phyloP scores from a whole-genome alignment of 2,113 vertebrate genomes.

The Cricetomys ansorgei region DNA sequence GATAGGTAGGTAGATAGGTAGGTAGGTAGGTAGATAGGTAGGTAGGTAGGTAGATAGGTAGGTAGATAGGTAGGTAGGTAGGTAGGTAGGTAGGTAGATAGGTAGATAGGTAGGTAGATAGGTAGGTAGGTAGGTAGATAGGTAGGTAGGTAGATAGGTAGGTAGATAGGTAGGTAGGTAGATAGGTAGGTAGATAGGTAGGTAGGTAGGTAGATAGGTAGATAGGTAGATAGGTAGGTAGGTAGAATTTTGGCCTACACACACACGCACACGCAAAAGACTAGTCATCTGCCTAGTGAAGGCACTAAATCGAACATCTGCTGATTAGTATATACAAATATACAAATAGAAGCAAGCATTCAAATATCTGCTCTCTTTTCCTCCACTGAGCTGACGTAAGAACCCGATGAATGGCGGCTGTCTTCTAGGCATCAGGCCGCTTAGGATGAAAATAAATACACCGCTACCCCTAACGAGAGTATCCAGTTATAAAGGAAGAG shows the following conservation, averaged over 20 bases:
- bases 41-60: too few species aligned
- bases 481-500: slow-evolving; percentile 13
- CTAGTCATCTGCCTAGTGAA: background rate
- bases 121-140: background rate
- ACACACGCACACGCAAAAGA: background rate
- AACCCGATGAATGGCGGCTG: background rate
- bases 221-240: background rate
- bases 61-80: too few species aligned
- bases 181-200: too few species aligned
- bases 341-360: background rate
- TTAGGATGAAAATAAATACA: slow-evolving; percentile 46
- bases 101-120: background rate
- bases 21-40: background rate
- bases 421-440: background rate
- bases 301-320: background rate
- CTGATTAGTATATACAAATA: slow-evolving; percentile 33
- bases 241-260: background rate
- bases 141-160: background rate
- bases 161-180: background rate
- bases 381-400: background rate
- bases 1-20: too few species aligned
- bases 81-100: background rate
- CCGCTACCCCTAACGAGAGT: background rate
- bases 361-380: slow-evolving; percentile 21
- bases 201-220: background rate